Evolutionary conservation across 2,797 vertebrate species (phyloP).

Genomic region (Urosaurus nigricauda): DNA sequence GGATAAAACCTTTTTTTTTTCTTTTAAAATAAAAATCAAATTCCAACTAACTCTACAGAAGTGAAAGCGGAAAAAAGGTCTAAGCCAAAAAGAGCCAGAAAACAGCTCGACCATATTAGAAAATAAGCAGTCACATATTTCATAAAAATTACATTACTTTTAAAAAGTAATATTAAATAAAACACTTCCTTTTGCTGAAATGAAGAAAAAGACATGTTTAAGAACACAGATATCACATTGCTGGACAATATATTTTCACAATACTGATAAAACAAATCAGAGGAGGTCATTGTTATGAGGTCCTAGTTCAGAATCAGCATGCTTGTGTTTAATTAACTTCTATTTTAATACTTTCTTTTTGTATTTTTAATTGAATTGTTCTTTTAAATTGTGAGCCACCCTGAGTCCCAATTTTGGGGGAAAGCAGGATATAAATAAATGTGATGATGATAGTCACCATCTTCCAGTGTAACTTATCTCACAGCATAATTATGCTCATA

Average conservation of each 20-base stretch:
- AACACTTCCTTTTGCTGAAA: neutral
- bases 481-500: neutral
- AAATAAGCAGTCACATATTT: neutral
- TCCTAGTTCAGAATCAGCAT: neutral
- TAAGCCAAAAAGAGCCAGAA: neutral
- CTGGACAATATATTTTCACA: constrained; percentile 1
- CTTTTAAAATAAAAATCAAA: neutral
- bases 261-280: neutral
- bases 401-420: no score
- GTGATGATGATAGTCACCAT: neutral
- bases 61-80: neutral
- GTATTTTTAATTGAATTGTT: no score
- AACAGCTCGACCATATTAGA: neutral
- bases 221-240: neutral
- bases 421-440: no score
- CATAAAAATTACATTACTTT: neutral
- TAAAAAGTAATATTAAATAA: neutral
- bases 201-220: neutral
- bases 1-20: neutral
- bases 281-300: neutral
- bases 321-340: neutral
- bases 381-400: no score
- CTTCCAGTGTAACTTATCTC: neutral
- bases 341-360: no score
- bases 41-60: neutral